Base-by-base conservation (phyloP, 2,113 vertebrate species). In the Sisor rabdophorus region DNA sequence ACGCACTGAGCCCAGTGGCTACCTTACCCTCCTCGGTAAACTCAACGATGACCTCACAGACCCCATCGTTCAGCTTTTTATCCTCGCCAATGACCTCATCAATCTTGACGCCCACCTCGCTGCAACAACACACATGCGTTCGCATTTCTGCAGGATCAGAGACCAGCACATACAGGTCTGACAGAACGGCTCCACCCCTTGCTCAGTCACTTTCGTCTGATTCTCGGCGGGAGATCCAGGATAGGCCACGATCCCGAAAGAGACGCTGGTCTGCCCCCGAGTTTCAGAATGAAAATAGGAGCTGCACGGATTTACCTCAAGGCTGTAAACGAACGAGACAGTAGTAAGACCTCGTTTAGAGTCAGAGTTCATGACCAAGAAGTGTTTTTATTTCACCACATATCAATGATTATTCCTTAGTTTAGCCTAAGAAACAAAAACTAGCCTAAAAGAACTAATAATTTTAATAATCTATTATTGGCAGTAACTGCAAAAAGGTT, bases 191-290 rank as follows among this genome's bases (percentile, higher is more conserved):
- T 10, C 89, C 86, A 19, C 87, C 87, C 0, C 87, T 87, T 32
- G 85, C 88, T 47, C 88, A 87, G 26, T 87, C 84, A 13, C 24
- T 78, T 65, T 70, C 55, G 40, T 77, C 79, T 77, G 63, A 54
- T 68, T 50, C 70, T 40, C 83, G 73, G 19, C 77, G 83, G 48
- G 77, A 76, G 1, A 20, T 68, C 75, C 81, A 75, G 82, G 86
- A 84, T 78, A 79, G 75, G 63, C 77, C 85, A 11, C 87, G 82
- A 40, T 81, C 79, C 24, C 89, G 91, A 60, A 93, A 92, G 54
- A 85, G 92, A 68, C 92, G 89, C 59, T 91, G 91, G 90, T 93
- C 92, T 16, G 92, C 92, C 60, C 91, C 92, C 0, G 92, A 91
- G 76, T 71, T 84, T 74, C 81, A 84, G 71, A 47, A 71, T 12